A percentile compares a stretch with the other conserved stretches of the same genome.
phyloP scores from a whole-genome alignment of 1,140 invertebrate genomes.

The Heterodera carotae region DNA sequence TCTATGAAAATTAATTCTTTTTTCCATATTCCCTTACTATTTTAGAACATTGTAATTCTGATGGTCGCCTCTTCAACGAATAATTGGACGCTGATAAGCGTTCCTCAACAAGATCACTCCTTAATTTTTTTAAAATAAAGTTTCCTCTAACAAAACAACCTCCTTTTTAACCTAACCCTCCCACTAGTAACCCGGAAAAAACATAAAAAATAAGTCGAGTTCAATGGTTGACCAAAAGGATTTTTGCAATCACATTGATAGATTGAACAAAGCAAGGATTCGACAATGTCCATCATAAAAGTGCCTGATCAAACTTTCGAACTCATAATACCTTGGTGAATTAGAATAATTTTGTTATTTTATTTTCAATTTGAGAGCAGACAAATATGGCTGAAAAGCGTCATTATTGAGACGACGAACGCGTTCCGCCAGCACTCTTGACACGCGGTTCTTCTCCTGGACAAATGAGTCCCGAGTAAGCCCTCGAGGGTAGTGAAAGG shows the following conservation, averaged over 20 bases:
- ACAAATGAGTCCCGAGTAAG: not conserved
- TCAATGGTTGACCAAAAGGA: too few relatives aligned
- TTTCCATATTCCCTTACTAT: not conserved
- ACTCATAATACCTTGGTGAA: not conserved
- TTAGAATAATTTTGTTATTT: slow-evolving; percentile 5
- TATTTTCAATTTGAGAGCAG: not conserved
- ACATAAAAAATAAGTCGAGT: too few relatives aligned
- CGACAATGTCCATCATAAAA: slow-evolving; percentile 18
- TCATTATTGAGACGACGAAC: slow-evolving; percentile 19
- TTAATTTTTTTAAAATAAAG: not conserved
- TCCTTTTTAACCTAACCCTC: too few relatives aligned
- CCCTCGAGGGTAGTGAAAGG: not conserved
- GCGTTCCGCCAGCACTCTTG: not conserved
- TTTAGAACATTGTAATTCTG: not conserved
- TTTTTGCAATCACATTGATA: slow-evolving; percentile 13
- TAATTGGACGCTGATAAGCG: not conserved
- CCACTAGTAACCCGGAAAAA: too few relatives aligned
- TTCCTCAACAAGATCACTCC: not conserved
- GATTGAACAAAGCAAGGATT: slow-evolving; percentile 15
- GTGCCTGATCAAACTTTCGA: not conserved
- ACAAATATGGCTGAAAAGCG: slow-evolving; percentile 29
- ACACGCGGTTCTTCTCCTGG: not conserved
- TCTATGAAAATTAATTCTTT: too few relatives aligned
- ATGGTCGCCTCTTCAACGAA: not conserved
- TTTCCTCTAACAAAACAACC: not conserved